These are phyloP conservation scores for Brachystomella parvula DNA, from an alignment of 1,140 invertebrate species.

Conservation along the genomic window DNA sequence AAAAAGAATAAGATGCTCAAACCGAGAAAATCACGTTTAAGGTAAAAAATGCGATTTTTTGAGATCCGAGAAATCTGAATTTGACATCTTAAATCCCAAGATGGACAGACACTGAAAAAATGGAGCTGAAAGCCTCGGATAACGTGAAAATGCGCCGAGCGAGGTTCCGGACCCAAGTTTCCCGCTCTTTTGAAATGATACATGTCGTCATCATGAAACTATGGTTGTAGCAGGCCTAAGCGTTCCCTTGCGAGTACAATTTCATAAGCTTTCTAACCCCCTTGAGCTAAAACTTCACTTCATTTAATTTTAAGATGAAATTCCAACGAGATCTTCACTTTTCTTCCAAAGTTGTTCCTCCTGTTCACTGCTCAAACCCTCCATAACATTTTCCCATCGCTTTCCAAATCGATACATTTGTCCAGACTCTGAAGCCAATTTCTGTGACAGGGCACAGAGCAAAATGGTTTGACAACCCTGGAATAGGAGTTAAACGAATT, in stretches of 20 bases:
- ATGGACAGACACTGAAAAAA: too few relatives aligned
- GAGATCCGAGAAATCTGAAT: too few relatives aligned
- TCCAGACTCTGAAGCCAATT: conserved; percentile 7
- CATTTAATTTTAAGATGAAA: background rate
- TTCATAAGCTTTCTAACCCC: background rate
- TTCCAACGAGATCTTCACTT: conserved; percentile 14
- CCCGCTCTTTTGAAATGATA: background rate
- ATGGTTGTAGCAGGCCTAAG: too few relatives aligned
- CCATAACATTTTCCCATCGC: conserved; percentile 8
- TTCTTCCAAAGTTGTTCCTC: conserved; percentile 4
- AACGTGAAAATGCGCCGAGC: background rate
- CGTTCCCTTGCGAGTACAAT: too few relatives aligned
- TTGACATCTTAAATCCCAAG: too few relatives aligned
- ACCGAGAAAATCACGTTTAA: too few relatives aligned
- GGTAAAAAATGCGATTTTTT: too few relatives aligned
- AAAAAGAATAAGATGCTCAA: too few relatives aligned
- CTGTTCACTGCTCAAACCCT: background rate
- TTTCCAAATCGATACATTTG: conserved; percentile 14
- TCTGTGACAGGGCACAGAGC: conserved; percentile 10
- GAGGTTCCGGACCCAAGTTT: background rate
- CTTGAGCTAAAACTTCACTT: background rate
- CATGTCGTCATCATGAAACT: conserved; percentile 45
- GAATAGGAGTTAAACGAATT: background rate
- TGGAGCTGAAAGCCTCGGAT: too few relatives aligned
- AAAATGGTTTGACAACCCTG: conserved; percentile 15